phyloP scores from a whole-genome alignment of 2,113 vertebrate genomes.

The Bos javanicus region DNA sequence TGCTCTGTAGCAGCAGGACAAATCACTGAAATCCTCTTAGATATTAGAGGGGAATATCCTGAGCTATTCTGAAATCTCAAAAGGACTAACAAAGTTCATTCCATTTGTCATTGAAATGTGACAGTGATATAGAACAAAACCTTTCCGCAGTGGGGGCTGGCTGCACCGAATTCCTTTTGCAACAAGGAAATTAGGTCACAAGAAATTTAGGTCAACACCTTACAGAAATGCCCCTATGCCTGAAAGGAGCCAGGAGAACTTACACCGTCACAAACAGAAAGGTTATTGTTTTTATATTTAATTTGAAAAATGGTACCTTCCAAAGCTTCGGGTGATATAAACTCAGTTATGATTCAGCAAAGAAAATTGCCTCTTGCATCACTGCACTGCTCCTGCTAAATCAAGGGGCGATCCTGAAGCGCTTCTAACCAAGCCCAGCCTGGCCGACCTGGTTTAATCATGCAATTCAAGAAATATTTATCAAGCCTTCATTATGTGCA shows the following conservation, averaged over 20 bases:
- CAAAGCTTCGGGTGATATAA: constrained; percentile 44
- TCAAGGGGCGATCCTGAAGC: not conserved
- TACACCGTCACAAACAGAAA: constrained; percentile 43
- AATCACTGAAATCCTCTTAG: constrained; percentile 62
- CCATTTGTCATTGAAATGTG: constrained; percentile 76
- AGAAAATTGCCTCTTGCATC: constrained; percentile 55
- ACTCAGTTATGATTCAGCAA: constrained; percentile 71
- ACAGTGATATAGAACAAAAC: constrained; percentile 77
- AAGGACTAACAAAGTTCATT: constrained; percentile 75
- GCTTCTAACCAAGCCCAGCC: constrained; percentile 12
- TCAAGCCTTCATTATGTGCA: constrained; percentile 33
- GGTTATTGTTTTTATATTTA: constrained; percentile 62
- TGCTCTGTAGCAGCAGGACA: not conserved
- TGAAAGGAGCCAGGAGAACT: constrained; percentile 58
- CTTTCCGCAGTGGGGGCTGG: constrained; percentile 69
- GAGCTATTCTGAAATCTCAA: constrained; percentile 64
- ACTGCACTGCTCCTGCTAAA: constrained; percentile 11
- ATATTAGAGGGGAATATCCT: constrained; percentile 56
- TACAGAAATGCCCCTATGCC: constrained; percentile 69
- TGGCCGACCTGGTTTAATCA: constrained; percentile 29
- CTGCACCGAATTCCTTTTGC: constrained; percentile 69
- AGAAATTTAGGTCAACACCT: constrained; percentile 79
- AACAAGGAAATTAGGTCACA: constrained; percentile 77
- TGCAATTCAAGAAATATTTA: constrained; percentile 61
- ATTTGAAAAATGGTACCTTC: constrained; percentile 65